These are phyloP conservation scores for Euplagia quadripunctaria DNA, from an alignment of 2,888 invertebrate genomes.

Conservation along the genomic window DNA sequence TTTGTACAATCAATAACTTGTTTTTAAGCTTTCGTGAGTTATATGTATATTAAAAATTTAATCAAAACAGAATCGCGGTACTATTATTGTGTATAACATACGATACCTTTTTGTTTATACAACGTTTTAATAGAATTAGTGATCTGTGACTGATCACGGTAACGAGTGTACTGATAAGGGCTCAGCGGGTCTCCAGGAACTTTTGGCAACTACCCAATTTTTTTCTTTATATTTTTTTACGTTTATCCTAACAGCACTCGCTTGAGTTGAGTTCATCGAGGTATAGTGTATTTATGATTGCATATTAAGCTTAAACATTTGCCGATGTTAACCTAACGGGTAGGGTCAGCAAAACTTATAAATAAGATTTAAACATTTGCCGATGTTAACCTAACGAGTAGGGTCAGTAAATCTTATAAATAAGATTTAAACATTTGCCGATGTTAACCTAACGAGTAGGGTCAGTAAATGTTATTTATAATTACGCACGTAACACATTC, in stretches of 20 bases:
- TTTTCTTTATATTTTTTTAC: neutral
- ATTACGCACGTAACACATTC: neutral
- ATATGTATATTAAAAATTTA: neutral
- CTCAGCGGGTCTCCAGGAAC: no score
- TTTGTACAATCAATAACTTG: neutral
- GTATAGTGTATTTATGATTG: neutral
- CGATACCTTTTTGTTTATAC: no score
- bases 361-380: neutral
- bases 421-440: neutral
- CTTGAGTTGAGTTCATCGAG: neutral
- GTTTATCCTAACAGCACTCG: neutral
- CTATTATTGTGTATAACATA: no score
- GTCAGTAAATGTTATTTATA: neutral
- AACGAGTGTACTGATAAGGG: no score
- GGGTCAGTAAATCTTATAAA: neutral
- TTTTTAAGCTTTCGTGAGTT: neutral
- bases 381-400: neutral
- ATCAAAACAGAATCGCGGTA: no score
- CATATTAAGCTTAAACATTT: neutral
- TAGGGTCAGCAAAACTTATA: neutral
- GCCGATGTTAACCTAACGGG: neutral
- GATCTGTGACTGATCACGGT: no score
- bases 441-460: neutral
- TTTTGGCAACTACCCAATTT: no score
- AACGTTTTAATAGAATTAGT: no score